Percentiles rank a stretch among this genome's conserved stretches.
phyloP scores from a whole-genome alignment of 2,888 invertebrate genomes.

The Patella ulyssiponensis region DNA sequence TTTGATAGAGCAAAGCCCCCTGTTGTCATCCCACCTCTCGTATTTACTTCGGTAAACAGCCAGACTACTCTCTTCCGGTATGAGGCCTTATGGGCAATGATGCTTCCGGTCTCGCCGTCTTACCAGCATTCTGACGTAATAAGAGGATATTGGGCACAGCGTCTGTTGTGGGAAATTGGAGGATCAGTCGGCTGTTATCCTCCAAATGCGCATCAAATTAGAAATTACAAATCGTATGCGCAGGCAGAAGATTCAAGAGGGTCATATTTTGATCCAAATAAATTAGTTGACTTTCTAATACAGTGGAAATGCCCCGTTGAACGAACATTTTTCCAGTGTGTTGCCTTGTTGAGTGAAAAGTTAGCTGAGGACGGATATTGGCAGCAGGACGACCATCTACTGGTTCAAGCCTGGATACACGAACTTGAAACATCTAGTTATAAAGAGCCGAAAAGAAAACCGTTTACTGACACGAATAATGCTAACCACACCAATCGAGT shows the following conservation, averaged over 20 bases:
- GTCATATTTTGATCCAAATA: conserved; percentile 22
- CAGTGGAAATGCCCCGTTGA: conserved; percentile 43
- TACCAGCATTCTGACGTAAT: conserved; percentile 57
- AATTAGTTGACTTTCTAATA: conserved; percentile 37
- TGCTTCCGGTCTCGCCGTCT: conserved; percentile 48
- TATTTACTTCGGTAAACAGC: conserved; percentile 54
- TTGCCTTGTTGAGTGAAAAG: conserved; percentile 34
- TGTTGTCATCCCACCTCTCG: conserved; percentile 46
- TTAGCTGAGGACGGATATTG: conserved; percentile 38
- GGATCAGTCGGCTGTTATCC: conserved; percentile 48
- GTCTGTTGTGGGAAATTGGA: conserved; percentile 51
- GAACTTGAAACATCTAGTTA: conserved; percentile 19
- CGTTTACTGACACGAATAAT: background rate
- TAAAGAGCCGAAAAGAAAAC: conserved; percentile 4
- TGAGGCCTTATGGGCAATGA: conserved; percentile 55
- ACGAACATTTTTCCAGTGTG: conserved; percentile 41
- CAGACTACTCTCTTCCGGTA: conserved; percentile 58
- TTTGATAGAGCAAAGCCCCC: conserved; percentile 55
- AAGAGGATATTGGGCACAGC: conserved; percentile 57
- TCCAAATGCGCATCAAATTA: conserved; percentile 43
- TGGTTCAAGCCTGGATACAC: conserved; percentile 17
- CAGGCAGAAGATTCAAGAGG: conserved; percentile 41
- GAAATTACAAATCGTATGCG: conserved; percentile 51
- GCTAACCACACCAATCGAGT: background rate
- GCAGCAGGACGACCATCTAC: conserved; percentile 29